A percentile compares a stretch with the other conserved stretches of the same genome.
phyloP scores from a whole-genome alignment of 1,140 invertebrate genomes.

The Drosophila prosaltans region DNA sequence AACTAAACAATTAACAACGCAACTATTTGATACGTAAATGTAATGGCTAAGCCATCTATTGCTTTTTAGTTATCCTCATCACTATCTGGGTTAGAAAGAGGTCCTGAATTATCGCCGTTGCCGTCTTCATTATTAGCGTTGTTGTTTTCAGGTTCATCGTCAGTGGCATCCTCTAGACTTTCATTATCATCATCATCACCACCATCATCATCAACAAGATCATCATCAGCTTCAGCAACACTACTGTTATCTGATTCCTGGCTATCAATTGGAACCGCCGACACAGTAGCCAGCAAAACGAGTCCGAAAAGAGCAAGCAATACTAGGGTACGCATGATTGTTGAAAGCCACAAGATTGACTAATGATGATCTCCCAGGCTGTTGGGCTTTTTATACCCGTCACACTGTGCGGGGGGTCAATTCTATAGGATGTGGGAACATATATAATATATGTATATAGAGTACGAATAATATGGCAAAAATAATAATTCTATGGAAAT shows the following conservation, averaged over 20 bases:
- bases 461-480: neutral
- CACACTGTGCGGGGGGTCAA: neutral
- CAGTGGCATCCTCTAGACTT: neutral
- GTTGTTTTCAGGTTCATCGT: neutral
- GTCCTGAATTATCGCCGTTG: neutral
- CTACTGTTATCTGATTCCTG: conserved; percentile 3
- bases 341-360: conserved; percentile 37
- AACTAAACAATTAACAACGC: conserved; percentile 4
- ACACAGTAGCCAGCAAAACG: conserved; percentile 49
- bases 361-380: conserved; percentile 27
- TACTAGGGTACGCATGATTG: conserved; percentile 54
- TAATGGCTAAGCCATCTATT: neutral
- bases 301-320: conserved; percentile 60
- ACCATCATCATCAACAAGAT: neutral
- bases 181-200: neutral
- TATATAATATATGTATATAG: neutral
- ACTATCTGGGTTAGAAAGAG: neutral
- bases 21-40: neutral
- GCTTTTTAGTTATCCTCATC: neutral
- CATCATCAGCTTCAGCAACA: neutral
- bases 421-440: neutral
- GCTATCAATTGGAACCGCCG: conserved; percentile 11
- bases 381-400: conserved; percentile 52
- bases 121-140: neutral
- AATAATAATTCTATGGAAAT: conserved; percentile 7